Conservation (phyloP, 2,113 vertebrate genomes). For the Gymnogyps californianus region DNA sequence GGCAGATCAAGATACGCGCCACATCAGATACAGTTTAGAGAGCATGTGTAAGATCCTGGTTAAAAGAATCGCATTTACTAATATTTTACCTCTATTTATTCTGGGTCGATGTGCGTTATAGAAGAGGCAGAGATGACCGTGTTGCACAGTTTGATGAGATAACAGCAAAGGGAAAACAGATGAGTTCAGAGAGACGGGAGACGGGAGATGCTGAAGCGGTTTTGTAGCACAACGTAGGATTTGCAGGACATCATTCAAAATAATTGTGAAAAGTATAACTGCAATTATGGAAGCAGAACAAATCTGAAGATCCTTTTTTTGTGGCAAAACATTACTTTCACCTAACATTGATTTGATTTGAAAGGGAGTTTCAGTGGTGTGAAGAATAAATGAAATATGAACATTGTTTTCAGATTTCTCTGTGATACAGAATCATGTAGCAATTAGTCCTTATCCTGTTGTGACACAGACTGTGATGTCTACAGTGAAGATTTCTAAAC, state of each 20-base stretch:
- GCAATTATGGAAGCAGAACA: slow-evolving; percentile 2
- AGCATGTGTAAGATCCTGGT: neutral
- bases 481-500: neutral
- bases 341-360: slow-evolving; percentile 6
- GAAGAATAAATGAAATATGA: neutral
- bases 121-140: neutral
- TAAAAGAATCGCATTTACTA: neutral
- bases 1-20: neutral
- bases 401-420: neutral
- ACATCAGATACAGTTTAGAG: neutral
- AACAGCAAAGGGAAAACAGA: neutral
- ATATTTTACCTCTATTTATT: neutral
- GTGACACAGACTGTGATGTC: neutral
- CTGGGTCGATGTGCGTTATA: neutral
- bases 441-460: neutral
- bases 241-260: neutral
- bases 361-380: neutral
- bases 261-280: neutral
- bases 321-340: neutral
- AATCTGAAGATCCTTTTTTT: neutral
- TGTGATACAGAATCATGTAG: neutral
- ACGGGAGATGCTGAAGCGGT: neutral
- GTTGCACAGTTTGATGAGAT: neutral
- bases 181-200: neutral
- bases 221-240: neutral